phyloP scores from a whole-genome alignment of 2,113 vertebrate genomes.

The Gasterosteus aculeatus region DNA sequence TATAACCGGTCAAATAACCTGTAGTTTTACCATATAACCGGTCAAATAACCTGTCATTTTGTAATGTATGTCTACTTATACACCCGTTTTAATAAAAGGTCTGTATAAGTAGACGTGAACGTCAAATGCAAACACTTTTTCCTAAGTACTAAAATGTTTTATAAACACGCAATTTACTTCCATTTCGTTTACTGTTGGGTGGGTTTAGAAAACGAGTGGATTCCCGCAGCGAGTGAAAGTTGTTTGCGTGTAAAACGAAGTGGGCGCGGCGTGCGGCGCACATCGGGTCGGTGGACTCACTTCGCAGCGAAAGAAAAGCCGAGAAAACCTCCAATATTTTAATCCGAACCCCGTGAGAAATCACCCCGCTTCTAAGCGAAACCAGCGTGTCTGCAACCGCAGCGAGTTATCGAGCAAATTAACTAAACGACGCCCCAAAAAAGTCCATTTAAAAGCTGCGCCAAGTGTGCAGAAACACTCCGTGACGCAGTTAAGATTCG shows the following conservation, averaged over 20 bases:
- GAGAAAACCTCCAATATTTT: fast-evolving
- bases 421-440: not conserved
- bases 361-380: not conserved
- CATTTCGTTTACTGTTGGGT: not conserved
- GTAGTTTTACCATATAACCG: not conserved
- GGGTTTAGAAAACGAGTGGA: no score
- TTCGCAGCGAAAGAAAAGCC: conserved; percentile 3
- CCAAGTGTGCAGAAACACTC: not conserved
- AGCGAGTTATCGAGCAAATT: fast-evolving
- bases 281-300: conserved; percentile 28
- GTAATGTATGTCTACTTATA: not conserved
- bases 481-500: conserved; percentile 58
- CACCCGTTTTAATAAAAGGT: not conserved
- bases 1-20: not conserved
- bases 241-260: conserved; percentile 69
- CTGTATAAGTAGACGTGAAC: not conserved
- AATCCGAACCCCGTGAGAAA: no score
- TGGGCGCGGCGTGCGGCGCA: conserved; percentile 65
- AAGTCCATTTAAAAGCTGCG: no score
- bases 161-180: no score
- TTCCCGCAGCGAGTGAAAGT: conserved; percentile 41
- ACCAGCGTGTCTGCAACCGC: not conserved
- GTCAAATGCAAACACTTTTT: not conserved
- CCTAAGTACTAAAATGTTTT: not conserved
- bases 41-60: not conserved